phyloP scores from a whole-genome alignment of 2,113 vertebrate genomes.

The Turnix velox region DNA sequence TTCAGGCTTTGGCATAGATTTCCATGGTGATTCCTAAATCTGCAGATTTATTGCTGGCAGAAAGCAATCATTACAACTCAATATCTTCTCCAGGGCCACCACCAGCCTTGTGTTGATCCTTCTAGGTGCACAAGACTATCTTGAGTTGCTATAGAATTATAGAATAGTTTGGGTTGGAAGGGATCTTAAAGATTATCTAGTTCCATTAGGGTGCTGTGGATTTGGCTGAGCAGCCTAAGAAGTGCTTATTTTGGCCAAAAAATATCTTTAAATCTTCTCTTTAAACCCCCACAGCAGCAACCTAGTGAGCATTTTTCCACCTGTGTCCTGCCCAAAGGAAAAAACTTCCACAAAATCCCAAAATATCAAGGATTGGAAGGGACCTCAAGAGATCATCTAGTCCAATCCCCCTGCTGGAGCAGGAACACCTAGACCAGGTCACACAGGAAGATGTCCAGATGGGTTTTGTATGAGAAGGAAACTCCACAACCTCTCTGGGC shows the following conservation, averaged over 20 bases:
- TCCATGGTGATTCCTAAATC: neutral
- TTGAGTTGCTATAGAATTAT: accelerated
- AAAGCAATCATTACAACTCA: neutral
- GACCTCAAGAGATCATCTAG: too few species aligned
- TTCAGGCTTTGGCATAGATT: neutral
- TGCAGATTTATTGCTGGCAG: neutral
- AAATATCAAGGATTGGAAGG: too few species aligned
- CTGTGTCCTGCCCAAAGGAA: neutral
- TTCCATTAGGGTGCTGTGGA: neutral
- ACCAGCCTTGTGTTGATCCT: neutral
- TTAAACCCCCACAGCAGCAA: neutral
- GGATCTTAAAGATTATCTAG: too few species aligned
- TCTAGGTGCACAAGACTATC: accelerated
- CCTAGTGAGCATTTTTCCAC: neutral
- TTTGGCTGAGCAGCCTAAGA: neutral
- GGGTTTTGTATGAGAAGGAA: too few species aligned
- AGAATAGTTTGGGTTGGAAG: too few species aligned
- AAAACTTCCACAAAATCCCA: too few species aligned
- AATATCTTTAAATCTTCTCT: neutral
- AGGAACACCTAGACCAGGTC: too few species aligned
- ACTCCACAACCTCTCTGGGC: too few species aligned
- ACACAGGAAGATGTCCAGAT: too few species aligned
- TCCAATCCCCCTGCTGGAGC: too few species aligned
- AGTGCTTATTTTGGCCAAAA: neutral
- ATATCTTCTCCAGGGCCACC: neutral